These are phyloP conservation scores for Eilema caniola DNA, from an alignment of 2,888 invertebrate genomes.

Conservation along the genomic window DNA sequence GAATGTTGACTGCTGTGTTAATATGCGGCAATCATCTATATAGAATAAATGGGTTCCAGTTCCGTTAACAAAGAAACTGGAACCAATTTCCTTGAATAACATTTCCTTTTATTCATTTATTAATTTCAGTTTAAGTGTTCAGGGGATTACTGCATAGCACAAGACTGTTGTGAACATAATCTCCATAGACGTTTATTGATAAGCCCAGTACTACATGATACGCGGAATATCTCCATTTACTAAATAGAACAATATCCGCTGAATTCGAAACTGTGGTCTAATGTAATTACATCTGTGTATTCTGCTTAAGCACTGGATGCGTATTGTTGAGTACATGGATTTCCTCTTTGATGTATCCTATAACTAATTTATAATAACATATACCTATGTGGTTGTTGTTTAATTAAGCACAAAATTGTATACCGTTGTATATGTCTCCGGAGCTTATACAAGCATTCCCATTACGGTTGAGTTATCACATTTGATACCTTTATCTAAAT, in stretches of 20 bases:
- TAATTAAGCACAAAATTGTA: background rate
- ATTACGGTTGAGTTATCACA: background rate
- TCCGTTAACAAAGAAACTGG: background rate
- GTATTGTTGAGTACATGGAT: slow-evolving; percentile 41
- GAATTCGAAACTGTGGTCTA: slow-evolving; percentile 38
- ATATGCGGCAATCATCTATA: background rate
- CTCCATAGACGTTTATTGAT: slow-evolving; percentile 6
- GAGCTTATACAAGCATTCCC: background rate
- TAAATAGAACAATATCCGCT: slow-evolving; percentile 44
- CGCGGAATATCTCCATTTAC: slow-evolving; percentile 32
- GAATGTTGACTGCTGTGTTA: background rate
- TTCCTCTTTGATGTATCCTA: slow-evolving; percentile 34
- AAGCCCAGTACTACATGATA: slow-evolving; percentile 14
- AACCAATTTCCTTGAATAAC: background rate
- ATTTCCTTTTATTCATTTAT: background rate
- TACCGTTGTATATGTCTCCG: background rate
- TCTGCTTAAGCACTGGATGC: slow-evolving; percentile 38
- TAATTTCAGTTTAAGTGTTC: background rate
- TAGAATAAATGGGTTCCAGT: background rate
- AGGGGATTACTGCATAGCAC: background rate
- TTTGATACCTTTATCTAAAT: background rate
- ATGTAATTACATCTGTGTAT: slow-evolving; percentile 44
- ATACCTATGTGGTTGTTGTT: slow-evolving; percentile 7
- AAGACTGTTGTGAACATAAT: slow-evolving; percentile 11
- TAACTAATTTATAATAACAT: slow-evolving; percentile 36